These are phyloP conservation scores for Philotrypesis tridentata DNA, from an alignment of 1,140 invertebrate genomes.

Conservation along the genomic window DNA sequence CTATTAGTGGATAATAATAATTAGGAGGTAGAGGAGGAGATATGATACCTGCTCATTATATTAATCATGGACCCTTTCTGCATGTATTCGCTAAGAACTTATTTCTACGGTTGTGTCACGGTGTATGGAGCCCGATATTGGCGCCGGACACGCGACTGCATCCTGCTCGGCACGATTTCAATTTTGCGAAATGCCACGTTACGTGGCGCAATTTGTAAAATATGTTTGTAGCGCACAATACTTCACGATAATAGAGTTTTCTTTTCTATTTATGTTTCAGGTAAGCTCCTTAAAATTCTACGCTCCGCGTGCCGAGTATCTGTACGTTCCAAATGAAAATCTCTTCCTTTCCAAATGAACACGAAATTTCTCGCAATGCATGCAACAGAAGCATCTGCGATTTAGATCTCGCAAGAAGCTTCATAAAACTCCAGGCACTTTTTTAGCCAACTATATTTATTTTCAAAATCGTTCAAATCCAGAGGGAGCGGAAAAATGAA, in stretches of 20 bases:
- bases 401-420: too few species aligned
- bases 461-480: neutral
- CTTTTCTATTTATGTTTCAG: conserved; percentile 29
- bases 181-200: neutral
- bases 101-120: neutral
- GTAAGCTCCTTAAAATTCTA: conserved; percentile 36
- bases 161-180: neutral
- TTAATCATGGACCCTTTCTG: neutral
- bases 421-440: neutral
- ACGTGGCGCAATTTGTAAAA: neutral
- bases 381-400: too few species aligned
- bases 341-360: neutral
- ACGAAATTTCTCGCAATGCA: too few species aligned
- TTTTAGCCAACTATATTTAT: neutral
- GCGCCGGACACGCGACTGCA: neutral
- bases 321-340: neutral
- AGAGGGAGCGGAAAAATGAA: neutral
- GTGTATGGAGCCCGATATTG: neutral
- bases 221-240: neutral
- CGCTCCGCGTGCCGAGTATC: neutral
- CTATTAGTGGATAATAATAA: neutral
- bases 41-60: neutral
- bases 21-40: neutral
- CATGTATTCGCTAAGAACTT: neutral
- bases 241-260: neutral